Conservation (phyloP, 1,140 invertebrate genomes). For the Elysia chlorotica region DNA sequence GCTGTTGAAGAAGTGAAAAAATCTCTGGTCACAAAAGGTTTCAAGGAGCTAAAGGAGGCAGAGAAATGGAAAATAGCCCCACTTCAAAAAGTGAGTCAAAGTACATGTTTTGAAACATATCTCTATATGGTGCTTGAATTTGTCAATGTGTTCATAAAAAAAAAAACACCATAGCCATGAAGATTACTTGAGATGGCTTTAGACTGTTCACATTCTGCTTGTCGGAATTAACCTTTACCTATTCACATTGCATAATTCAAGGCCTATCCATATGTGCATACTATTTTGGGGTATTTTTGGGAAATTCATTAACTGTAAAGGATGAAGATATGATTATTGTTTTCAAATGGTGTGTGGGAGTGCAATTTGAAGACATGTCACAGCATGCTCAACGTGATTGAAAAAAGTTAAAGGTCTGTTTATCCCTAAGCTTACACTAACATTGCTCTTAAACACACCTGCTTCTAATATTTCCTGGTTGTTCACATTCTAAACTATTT, state of each 20-base stretch:
- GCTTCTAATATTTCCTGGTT: too few species aligned
- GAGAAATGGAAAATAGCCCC: slow-evolving; percentile 60
- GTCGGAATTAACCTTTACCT: background rate
- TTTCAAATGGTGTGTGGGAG: too few species aligned
- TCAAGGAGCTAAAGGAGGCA: slow-evolving; percentile 59
- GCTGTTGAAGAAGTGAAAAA: slow-evolving; percentile 61
- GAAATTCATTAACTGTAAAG: too few species aligned
- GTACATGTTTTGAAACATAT: background rate
- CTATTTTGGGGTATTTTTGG: too few species aligned
- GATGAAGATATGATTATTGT: too few species aligned
- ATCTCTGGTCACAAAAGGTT: slow-evolving; percentile 56
- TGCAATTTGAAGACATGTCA: too few species aligned
- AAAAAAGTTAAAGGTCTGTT: too few species aligned
- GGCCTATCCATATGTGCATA: background rate
- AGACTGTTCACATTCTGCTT: background rate
- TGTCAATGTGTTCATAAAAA: background rate
- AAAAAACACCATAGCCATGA: background rate
- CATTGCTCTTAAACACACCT: too few species aligned
- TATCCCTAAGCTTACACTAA: too few species aligned
- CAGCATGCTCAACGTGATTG: too few species aligned
- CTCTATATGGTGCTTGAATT: background rate
- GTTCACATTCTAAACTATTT: too few species aligned
- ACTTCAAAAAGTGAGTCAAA: slow-evolving; percentile 53
- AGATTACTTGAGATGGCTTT: background rate
- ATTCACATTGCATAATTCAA: background rate